Base-by-base conservation (phyloP, 2,888 invertebrate species). In the Baccha elongata region DNA sequence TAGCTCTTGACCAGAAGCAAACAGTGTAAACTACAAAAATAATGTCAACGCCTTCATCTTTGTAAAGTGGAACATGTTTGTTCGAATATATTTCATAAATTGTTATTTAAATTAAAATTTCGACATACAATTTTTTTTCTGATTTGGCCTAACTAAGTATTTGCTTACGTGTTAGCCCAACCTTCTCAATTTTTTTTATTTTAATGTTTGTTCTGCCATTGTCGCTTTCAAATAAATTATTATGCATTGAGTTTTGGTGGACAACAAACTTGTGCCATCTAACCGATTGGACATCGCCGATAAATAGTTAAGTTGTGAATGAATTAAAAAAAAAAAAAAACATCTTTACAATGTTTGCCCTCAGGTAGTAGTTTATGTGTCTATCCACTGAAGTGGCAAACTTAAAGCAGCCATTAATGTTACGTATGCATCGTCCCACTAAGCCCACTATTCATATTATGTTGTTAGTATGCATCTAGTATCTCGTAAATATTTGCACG, bases 401-500 rank as follows among this genome's bases (percentile, higher is more conserved):
- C 79, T 68, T 48, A 23, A 52, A 15, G 62, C 40, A n/a, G 15
- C 26, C n/a, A n/a, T 10, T 58, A 64, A 42, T 69, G 68, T 29
- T n/a, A 44, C 21, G 44, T 48, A 55, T 48, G 46, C 55, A 26
- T 13, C 21, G 37, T 62, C 37, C 48, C 62, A 52, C 75, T 69
- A 69, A 69, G 69, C 69, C 50, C 69, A 65, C 58, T 60, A 69
- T 69, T 74, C 64, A 68, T 65, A 52, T 11, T 19, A 35, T n/a
- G n/a, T 32, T 75, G 74, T 80, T 80, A 80, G 75, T 80, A 80
- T 80, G 80, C 80, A 80, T 60, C 69, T 69, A 65, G 80, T 80
- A 71, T 32, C 65, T 17, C 58, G 64, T 80, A 80, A 80, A 80
- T 75, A 80, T 80, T 80, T 80, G 74, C 65, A 80, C 74, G 69